A percentile compares a stretch with the other conserved stretches of the same genome.
These are phyloP conservation scores for Pantherophis alleghaniensis DNA, from an alignment of 2,797 vertebrate species.

Conservation along the genomic window DNA sequence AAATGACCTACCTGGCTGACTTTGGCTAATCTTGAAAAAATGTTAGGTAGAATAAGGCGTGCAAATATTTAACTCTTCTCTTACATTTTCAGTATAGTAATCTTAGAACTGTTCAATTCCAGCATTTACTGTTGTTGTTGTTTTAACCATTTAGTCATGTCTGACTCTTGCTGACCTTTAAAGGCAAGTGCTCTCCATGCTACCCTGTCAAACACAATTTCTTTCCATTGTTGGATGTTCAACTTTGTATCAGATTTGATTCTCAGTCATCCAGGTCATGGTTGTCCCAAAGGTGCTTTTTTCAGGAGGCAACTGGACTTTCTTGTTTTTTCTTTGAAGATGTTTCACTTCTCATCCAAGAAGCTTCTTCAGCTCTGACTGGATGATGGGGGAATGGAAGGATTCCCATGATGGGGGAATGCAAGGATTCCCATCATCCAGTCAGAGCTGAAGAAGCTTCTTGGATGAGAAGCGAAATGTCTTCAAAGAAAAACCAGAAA, in stretches of 20 bases:
- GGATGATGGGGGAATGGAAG: no score
- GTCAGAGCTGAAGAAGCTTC: no score
- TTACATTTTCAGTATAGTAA: not conserved
- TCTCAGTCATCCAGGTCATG: not conserved
- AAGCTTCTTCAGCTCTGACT: no score
- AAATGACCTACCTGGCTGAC: not conserved
- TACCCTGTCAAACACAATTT: not conserved
- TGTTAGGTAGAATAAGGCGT: not conserved
- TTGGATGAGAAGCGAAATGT: no score
- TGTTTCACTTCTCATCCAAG: no score
- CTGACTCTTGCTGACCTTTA: no score
- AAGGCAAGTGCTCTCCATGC: not conserved
- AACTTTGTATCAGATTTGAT: not conserved
- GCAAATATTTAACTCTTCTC: not conserved
- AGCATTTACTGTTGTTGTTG: not conserved
- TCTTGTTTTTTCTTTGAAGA: no score
- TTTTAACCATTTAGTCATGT: not conserved
- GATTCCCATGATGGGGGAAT: no score
- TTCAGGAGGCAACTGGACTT: no score
- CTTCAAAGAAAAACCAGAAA: no score
- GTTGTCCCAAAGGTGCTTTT: no score
- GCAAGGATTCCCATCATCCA: no score
- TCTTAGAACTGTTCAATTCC: not conserved
- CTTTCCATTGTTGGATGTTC: not conserved
- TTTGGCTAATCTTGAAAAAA: not conserved